Conservation (phyloP, 1,140 invertebrate genomes). For the Caenorhabditis inopinata region DNA sequence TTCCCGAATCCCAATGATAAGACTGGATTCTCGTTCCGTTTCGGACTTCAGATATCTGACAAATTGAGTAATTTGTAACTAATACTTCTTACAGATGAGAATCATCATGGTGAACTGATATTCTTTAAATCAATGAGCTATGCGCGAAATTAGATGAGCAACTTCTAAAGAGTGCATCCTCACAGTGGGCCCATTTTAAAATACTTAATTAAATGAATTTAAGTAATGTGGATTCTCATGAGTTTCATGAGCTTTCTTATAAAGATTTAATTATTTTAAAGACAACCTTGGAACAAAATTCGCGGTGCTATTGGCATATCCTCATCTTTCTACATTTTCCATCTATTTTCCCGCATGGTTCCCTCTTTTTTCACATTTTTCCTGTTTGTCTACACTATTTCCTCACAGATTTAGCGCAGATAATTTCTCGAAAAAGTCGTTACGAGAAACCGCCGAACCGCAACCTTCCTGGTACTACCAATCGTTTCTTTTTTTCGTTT, state of each 20-base stretch:
- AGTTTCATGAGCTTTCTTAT: no score
- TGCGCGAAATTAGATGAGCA: no score
- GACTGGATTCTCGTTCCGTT: not conserved
- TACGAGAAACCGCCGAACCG: conserved; percentile 23
- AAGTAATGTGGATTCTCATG: no score
- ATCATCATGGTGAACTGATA: no score
- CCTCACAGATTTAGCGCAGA: conserved; percentile 17
- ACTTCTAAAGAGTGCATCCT: no score
- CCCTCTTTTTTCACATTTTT: not conserved
- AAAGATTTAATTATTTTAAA: no score
- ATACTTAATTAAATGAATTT: no score
- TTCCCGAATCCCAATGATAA: not conserved
- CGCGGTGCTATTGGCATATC: not conserved
- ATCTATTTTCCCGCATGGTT: not conserved
- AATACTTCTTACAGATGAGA: no score
- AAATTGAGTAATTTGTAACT: not conserved
- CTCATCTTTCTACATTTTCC: not conserved
- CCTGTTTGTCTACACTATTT: not conserved
- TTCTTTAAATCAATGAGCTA: no score
- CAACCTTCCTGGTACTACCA: not conserved
- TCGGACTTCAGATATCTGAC: not conserved
- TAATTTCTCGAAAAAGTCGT: conserved; percentile 28
- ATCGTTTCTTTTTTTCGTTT: not conserved
- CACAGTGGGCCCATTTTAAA: no score
- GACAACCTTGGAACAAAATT: not conserved